These are phyloP conservation scores for Cataglyphis hispanica DNA, from an alignment of 1,140 invertebrate genomes.

Conservation along the genomic window DNA sequence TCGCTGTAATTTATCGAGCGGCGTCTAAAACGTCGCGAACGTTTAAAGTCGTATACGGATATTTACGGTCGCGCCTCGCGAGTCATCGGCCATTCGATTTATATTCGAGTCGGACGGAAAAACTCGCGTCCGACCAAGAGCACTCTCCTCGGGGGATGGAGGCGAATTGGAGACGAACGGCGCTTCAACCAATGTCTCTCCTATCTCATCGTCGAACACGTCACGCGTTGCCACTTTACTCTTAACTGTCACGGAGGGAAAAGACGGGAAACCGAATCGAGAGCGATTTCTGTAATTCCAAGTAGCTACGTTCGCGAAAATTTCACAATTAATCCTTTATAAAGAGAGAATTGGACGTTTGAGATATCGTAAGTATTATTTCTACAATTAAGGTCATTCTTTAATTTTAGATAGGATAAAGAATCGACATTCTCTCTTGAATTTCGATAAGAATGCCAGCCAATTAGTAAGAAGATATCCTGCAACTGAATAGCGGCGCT, in stretches of 20 bases:
- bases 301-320: neutral
- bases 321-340: neutral
- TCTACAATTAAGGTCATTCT: no score
- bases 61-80: slow-evolving; percentile 5
- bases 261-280: no score
- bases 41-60: neutral
- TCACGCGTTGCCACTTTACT: slow-evolving; percentile 13
- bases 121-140: neutral
- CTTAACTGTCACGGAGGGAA: neutral
- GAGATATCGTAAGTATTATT: no score
- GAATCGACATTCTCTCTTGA: neutral
- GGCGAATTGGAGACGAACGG: neutral
- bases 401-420: no score
- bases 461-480: neutral
- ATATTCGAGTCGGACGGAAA: neutral
- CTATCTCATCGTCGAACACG: neutral
- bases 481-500: neutral
- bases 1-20: slow-evolving; percentile 37
- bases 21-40: neutral
- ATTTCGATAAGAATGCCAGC: neutral
- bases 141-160: neutral
- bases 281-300: no score
- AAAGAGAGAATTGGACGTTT: neutral
- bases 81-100: slow-evolving; percentile 25
- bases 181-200: neutral